Percentiles rank a stretch among this genome's conserved stretches.
Evolutionary conservation across 2,888 invertebrate genomes (phyloP).

Genomic region (Brassicogethes aeneus): DNA sequence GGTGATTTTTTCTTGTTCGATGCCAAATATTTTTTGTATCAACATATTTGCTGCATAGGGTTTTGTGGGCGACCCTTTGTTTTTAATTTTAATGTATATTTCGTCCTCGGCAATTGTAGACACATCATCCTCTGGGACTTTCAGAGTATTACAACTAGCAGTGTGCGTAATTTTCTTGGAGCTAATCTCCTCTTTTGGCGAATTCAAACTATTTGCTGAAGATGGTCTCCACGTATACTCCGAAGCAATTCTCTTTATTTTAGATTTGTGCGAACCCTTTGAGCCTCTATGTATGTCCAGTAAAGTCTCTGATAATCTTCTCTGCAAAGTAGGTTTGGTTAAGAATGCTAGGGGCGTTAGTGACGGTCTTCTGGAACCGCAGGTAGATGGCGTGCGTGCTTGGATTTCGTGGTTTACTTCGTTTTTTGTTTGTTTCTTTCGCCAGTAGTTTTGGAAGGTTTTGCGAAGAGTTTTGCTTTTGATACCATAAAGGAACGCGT

Average conservation of each 20-base stretch:
- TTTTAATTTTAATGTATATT: conserved; percentile 18
- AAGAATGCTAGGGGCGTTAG: conserved; percentile 50
- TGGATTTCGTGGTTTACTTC: conserved; percentile 75
- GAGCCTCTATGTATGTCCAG: conserved; percentile 40
- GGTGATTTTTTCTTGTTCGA: conserved; percentile 35
- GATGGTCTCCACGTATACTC: conserved; percentile 46
- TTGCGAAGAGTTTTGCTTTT: conserved; percentile 62
- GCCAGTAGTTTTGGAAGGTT: conserved; percentile 67
- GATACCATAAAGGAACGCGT: conserved; percentile 70
- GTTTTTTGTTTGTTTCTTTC: conserved; percentile 69
- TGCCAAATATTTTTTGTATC: conserved; percentile 50
- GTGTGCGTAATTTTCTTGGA: conserved; percentile 50
- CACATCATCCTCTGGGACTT: conserved; percentile 46
- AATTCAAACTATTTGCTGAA: conserved; percentile 33
- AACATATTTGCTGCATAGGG: conserved; percentile 51
- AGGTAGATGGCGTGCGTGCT: conserved; percentile 69
- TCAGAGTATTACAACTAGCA: conserved; percentile 60
- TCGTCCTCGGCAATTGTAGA: conserved; percentile 36
- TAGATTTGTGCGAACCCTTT: conserved; percentile 30
- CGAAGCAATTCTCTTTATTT: conserved; percentile 44
- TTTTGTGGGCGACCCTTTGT: conserved; percentile 25
- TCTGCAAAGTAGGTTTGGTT: conserved; percentile 44
- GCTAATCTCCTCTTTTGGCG: conserved; percentile 32
- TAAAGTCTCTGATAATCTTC: conserved; percentile 49
- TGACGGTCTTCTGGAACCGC: conserved; percentile 65